Conservation (phyloP, 1,140 invertebrate genomes). For the Zaprionus africanus region DNA sequence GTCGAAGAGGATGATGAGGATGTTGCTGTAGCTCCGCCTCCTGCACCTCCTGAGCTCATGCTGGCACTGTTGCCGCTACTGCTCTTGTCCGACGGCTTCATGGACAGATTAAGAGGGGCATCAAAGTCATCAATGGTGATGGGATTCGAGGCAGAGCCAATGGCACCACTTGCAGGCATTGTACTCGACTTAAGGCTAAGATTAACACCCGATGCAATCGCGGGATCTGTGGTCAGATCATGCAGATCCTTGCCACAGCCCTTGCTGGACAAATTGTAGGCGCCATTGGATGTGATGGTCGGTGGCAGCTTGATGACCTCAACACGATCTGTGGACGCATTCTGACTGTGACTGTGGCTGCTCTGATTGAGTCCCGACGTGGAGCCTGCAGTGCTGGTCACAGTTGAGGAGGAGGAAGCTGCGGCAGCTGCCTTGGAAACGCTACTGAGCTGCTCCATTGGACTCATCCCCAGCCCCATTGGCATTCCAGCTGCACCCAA, state of each 20-base stretch:
- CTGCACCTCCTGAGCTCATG: conserved; percentile 2
- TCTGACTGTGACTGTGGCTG: conserved; percentile 37
- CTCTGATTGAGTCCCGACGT: not conserved
- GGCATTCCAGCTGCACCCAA: conserved; percentile 64
- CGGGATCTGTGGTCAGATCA: conserved; percentile 68
- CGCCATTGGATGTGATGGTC: conserved; percentile 83
- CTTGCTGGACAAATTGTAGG: conserved; percentile 83
- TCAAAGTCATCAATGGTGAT: conserved; percentile 87
- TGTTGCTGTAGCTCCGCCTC: conserved; percentile 9
- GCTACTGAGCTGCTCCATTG: conserved; percentile 59
- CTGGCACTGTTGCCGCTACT: conserved; percentile 25
- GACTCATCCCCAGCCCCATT: conserved; percentile 55
- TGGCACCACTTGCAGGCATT: conserved; percentile 66
- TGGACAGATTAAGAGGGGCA: conserved; percentile 91
- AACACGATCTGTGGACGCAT: conserved; percentile 86
- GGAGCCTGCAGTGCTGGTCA: conserved; percentile 18
- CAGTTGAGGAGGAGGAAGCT: conserved; percentile 7
- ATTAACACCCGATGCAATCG: conserved; percentile 67
- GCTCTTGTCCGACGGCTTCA: conserved; percentile 88
- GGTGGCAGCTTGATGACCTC: conserved; percentile 91
- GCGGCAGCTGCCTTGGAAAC: conserved; percentile 47
- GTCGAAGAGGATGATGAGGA: conserved; percentile 16
- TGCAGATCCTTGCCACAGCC: conserved; percentile 70
- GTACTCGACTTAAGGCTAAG: conserved; percentile 70
- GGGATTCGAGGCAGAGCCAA: conserved; percentile 81